phyloP scores from a whole-genome alignment of 2,888 invertebrate genomes.

The Cheilosia urbana region DNA sequence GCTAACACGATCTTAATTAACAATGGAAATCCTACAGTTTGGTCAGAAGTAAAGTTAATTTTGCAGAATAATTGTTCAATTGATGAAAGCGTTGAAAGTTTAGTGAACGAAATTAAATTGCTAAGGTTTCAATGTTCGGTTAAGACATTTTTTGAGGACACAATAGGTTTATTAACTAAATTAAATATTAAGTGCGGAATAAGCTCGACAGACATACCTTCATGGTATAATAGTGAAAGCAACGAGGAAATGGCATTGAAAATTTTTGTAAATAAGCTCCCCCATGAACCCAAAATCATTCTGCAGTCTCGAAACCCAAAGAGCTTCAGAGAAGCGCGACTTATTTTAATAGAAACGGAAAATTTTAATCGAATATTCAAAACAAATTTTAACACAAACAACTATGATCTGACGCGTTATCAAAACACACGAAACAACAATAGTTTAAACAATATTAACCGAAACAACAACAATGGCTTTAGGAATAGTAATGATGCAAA shows the following conservation, averaged over 20 bases:
- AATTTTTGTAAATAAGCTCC: constrained; percentile 24
- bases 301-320: constrained; percentile 6
- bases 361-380: constrained; percentile 12
- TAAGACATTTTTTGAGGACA: constrained; percentile 13
- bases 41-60: constrained; percentile 15
- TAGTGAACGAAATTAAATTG: constrained; percentile 15
- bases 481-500: background rate
- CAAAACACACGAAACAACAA: background rate
- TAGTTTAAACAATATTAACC: background rate
- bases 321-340: constrained; percentile 12
- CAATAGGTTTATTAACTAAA: constrained; percentile 18
- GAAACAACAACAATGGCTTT: background rate
- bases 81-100: constrained; percentile 6
- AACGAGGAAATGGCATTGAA: constrained; percentile 21
- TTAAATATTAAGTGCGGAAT: constrained; percentile 17
- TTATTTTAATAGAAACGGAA: constrained; percentile 20
- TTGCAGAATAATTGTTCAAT: constrained; percentile 2
- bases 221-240: constrained; percentile 16
- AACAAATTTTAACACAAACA: background rate
- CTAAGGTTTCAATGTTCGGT: constrained; percentile 9
- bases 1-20: constrained; percentile 8
- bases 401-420: background rate
- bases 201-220: background rate
- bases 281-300: constrained; percentile 14
- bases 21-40: constrained; percentile 6